Base-by-base conservation (phyloP, 2,888 invertebrate species). In the Himalopsyche anomala region DNA sequence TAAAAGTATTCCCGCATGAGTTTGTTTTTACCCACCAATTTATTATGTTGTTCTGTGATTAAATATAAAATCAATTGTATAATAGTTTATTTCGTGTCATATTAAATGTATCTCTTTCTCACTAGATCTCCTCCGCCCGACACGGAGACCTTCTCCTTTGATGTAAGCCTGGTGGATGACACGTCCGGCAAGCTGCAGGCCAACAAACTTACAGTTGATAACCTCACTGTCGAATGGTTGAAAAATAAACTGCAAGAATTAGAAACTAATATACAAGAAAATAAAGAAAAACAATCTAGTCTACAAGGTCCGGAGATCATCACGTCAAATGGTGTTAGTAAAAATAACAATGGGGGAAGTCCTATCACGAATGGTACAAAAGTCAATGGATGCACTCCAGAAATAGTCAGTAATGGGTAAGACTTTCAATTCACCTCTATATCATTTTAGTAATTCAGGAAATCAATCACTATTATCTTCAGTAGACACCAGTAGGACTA, bases 181-280 rank as follows among this genome's bases (percentile, higher is more conserved):
- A 97, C 97, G 84, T 96, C 96, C 83, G 98, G 98, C 11, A 97
- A 96, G 91, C 93, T 98, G 82, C 94, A 96, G 90, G 96, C 97
- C n/a, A 97, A 97, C 92, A 96, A 96, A 90, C 91, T 99, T 89
- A 97, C 98, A 0, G 97, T 98, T 0, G 98, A 99, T 91, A 98
- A 98, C 91, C 94, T 98, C 51, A 99, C 98, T 0, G 96, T 97
- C 62, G 98, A 98, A 90, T 97, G 97, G 96, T 92, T 99, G 85
- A 95, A 97, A 89, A 96, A 95, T 89, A 96, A 96, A 90, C 92
- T 97, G 84, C 94, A 93, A 19, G 97, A 98, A 89, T 91, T 98
- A 88, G 98, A 98, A 91, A 91, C 93, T n/a, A 94, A 95, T n/a
- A 93, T 98, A 69, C 96, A 96, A 90, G 96, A 96, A 85, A 96